Evolutionary conservation across 2,113 vertebrate genomes (phyloP).

Genomic region (Coturnix japonica): DNA sequence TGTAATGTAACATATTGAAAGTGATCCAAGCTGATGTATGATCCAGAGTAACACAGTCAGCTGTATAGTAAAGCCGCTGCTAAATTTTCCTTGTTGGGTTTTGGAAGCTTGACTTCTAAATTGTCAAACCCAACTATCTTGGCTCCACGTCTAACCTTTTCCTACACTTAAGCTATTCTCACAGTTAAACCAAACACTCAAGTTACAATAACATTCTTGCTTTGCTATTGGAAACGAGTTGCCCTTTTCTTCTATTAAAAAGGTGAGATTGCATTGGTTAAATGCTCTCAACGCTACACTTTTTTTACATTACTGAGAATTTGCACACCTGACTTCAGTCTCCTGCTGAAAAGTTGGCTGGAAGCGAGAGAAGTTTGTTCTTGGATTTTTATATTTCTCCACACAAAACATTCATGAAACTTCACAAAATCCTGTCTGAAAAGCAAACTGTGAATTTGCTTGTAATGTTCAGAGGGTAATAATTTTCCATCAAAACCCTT

Average conservation of each 20-base stretch:
- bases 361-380: background rate
- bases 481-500: background rate
- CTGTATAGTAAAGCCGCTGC: background rate
- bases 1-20: background rate
- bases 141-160: background rate
- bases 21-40: background rate
- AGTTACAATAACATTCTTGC: background rate
- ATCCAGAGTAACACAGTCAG: background rate
- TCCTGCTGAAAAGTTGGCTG: background rate
- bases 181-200: background rate
- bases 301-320: background rate
- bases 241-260: background rate
- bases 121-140: background rate
- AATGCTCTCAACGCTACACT: background rate
- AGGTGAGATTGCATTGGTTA: background rate
- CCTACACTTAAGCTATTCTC: background rate
- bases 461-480: background rate
- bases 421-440: background rate
- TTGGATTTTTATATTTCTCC: background rate
- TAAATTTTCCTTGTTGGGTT: background rate
- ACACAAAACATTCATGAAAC: background rate
- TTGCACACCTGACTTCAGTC: background rate
- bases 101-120: background rate
- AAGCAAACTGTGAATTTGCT: background rate
- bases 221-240: background rate